Conservation (phyloP, 1,140 invertebrate genomes). For the Plectus sambesii region DNA sequence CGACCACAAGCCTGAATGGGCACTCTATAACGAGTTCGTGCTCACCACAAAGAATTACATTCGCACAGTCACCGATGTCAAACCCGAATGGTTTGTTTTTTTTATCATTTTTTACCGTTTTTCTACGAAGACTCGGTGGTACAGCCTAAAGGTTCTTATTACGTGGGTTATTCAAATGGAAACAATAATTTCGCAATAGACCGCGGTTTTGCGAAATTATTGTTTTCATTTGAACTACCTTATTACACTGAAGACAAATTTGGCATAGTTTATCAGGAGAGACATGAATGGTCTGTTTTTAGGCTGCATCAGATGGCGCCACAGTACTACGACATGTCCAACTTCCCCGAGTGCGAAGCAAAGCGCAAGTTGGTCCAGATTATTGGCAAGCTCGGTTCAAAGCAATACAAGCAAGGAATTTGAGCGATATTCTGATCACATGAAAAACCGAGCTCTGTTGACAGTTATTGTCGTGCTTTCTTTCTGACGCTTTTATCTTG, state of each 20-base stretch:
- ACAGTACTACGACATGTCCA: conserved; percentile 93
- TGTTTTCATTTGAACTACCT: no score
- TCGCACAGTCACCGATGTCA: conserved; percentile 93
- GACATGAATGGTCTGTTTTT: conserved; percentile 19
- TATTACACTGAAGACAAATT: not conserved
- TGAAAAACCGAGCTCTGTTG: no score
- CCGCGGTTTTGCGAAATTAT: no score
- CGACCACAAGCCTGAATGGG: conserved; percentile 99
- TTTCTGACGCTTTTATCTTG: no score
- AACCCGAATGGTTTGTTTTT: conserved; percentile 64
- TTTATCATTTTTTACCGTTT: conserved; percentile 63
- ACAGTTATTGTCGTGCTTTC: no score
- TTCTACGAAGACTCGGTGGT: not conserved
- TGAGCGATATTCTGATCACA: no score
- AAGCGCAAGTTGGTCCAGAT: conserved; percentile 62
- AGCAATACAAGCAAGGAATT: no score
- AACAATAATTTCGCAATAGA: no score
- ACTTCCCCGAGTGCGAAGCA: conserved; percentile 94
- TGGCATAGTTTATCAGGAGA: conserved; percentile 12
- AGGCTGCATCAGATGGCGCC: conserved; percentile 90
- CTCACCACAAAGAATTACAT: conserved; percentile 99
- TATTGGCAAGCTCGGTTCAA: no score
- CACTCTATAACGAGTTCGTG: conserved; percentile 99
- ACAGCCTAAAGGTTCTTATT: no score
- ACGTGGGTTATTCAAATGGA: no score